These are phyloP conservation scores for Melinopterus prodromus DNA, from an alignment of 2,888 invertebrate genomes.

Conservation along the genomic window DNA sequence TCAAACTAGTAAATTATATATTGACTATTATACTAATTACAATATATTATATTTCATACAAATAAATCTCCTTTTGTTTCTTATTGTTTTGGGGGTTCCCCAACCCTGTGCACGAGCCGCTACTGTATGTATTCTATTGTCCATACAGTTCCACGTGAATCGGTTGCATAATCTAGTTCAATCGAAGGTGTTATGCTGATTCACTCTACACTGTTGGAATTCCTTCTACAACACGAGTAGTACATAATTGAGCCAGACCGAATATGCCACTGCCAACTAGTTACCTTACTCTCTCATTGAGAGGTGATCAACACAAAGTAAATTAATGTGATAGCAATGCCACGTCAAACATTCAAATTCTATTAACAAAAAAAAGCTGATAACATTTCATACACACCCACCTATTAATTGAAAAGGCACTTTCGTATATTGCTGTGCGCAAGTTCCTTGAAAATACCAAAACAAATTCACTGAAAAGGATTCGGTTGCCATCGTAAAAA, in stretches of 20 bases:
- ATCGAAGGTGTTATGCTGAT: background rate
- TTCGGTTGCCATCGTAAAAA: background rate
- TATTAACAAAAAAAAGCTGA: background rate
- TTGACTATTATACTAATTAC: too few species aligned
- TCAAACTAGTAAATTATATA: too few species aligned
- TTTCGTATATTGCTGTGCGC: background rate
- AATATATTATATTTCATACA: too few species aligned
- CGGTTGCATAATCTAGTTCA: background rate
- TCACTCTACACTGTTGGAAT: background rate
- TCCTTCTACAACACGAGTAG: background rate
- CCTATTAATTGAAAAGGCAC: background rate
- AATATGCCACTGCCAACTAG: background rate
- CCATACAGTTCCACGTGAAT: background rate
- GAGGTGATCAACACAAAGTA: background rate
- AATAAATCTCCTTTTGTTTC: too few species aligned
- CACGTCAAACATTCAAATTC: background rate
- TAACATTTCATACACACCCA: background rate
- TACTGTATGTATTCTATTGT: background rate
- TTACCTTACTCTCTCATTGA: background rate
- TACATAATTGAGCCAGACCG: background rate
- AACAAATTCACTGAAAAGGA: background rate
- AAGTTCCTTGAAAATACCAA: background rate
- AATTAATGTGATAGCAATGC: background rate
- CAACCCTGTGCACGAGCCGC: too few species aligned
- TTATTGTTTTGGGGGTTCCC: too few species aligned